phyloP scores from a whole-genome alignment of 2,888 invertebrate species.

The Reticulitermes lucifugus region DNA sequence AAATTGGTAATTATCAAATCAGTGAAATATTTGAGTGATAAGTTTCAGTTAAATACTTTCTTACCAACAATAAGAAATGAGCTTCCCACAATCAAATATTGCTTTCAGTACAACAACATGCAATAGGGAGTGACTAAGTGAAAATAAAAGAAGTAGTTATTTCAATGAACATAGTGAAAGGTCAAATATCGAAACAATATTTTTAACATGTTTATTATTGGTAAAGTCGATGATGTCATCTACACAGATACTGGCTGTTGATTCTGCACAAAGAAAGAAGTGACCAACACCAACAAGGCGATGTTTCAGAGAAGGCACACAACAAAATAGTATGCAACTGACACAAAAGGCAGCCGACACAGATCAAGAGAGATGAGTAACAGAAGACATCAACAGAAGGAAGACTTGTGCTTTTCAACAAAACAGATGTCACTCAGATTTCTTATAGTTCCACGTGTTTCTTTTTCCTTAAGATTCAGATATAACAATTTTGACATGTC shows the following conservation, averaged over 20 bases:
- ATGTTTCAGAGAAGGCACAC: not conserved
- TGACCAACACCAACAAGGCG: not conserved
- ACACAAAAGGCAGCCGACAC: slow-evolving; percentile 10
- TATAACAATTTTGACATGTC: not conserved
- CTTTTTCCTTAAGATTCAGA: not conserved
- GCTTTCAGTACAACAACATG: no score
- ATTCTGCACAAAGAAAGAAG: not conserved
- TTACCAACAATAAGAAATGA: not conserved
- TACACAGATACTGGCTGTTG: not conserved
- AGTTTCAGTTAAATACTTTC: not conserved
- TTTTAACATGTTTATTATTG: no score
- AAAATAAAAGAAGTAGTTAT: no score
- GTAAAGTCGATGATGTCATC: not conserved
- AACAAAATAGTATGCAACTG: not conserved
- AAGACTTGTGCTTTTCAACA: slow-evolving; percentile 18
- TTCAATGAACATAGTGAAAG: no score
- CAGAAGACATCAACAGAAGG: slow-evolving; percentile 30
- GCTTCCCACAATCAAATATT: no score
- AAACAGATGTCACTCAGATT: not conserved
- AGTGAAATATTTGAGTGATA: no score
- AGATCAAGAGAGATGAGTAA: not conserved
- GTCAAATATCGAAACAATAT: no score
- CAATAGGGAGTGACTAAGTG: no score
- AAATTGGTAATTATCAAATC: no score
- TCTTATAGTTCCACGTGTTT: not conserved